Conservation (phyloP, 2,888 invertebrate genomes). For the Gisinianus flammeolus region DNA sequence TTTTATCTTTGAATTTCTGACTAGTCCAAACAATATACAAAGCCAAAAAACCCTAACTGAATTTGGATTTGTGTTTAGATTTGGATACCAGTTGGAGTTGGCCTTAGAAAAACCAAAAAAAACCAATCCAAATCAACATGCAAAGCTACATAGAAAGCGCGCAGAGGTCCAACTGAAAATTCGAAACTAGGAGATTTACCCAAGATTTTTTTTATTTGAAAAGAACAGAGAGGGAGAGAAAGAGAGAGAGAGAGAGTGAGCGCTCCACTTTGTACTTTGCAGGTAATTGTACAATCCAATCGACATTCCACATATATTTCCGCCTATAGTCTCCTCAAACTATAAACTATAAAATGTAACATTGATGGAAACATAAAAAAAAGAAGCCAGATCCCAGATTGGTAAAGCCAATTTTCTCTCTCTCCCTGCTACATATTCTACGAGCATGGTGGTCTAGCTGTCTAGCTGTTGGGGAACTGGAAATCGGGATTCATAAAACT, state of each 20-base stretch:
- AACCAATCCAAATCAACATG: too few relatives aligned
- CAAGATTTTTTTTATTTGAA: too few relatives aligned
- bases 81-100: too few relatives aligned
- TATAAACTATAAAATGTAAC: background rate
- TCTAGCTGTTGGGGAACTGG: background rate
- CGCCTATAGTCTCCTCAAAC: background rate
- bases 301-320: background rate
- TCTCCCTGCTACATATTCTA: background rate
- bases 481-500: too few relatives aligned
- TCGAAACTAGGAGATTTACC: too few relatives aligned
- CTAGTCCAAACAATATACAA: too few relatives aligned
- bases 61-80: too few relatives aligned
- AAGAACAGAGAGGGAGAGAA: background rate
- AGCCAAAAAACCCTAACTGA: too few relatives aligned
- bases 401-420: background rate
- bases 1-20: background rate
- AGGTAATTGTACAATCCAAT: too few relatives aligned
- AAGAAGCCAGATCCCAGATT: background rate
- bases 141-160: too few relatives aligned
- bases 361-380: constrained; percentile 5
- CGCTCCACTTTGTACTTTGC: background rate
- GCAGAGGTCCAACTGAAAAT: too few relatives aligned
- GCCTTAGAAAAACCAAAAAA: too few relatives aligned
- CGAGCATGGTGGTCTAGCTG: background rate
- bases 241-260: background rate